Base-by-base conservation (phyloP, 2,888 invertebrate species). In the Caenorhabditis macrosperma region DNA sequence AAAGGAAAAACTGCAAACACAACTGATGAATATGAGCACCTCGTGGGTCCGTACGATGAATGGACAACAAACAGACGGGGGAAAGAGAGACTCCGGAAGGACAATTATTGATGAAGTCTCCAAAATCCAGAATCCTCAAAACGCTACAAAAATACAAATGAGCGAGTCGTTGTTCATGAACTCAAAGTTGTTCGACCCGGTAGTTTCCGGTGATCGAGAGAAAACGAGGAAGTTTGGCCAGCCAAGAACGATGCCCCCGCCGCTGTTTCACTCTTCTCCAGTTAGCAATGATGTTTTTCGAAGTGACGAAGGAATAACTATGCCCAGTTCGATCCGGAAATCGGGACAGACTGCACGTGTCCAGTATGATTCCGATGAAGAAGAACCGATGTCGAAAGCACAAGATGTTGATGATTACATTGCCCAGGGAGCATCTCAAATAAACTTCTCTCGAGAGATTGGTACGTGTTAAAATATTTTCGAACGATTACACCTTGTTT, bases 11-110 rank as follows among this genome's bases (percentile, higher is more conserved):
- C 24, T 35, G 6, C 64, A 74, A 44, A 22, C 55, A 0, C 59
- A 63, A n/a, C 9, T 76, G 26, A 20, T 64, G 44, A 77, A 77
- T 26, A 61, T 68, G 68, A 77, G 68, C 57, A 69, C 77, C 15
- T 50, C 41, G 10, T 77, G 77, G 75, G 64, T n/a, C 30, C 35
- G 22, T 24, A 15, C 20, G 28, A 38, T 38, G 35, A 64, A 44
- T n/a, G 4, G 54, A 30, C 2, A 35, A 74, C 33, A 24, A 46
- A 24, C 15, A 9, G 52, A 12, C 15, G 41, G 26, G 12, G n/a
- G n/a, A n/a, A 9, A 44, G 9, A n/a, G 26, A 28, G 52, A 24
- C 5, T 2, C 74, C 0, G 15, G 30, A 20, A 24, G 30, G 0
- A 30, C 55, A 0, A 9, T 76, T 20, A 48, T 76, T 41, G 50